Evolutionary conservation across 2,113 vertebrate genomes (phyloP), one percentile per base, ranked within the genome.

Genomic region (Varanus salvator): DNA sequence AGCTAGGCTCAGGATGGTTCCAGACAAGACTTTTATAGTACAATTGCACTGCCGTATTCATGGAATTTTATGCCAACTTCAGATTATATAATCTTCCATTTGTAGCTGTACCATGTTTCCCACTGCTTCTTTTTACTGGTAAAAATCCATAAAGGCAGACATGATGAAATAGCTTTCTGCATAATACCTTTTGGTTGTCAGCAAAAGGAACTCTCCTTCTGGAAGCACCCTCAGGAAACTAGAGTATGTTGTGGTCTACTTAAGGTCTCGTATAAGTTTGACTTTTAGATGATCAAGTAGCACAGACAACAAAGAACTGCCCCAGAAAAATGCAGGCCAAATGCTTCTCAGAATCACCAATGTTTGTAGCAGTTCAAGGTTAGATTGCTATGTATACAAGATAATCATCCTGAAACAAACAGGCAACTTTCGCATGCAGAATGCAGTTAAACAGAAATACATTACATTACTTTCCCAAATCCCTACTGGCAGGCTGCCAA

Each of bases 391-490:
- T 21, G 83, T 31, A 64, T 71, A 11, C 8, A 66, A n/a, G 25
- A 25, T 17, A 76, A 89, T 84, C 80, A 74, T 82, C 88, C 82
- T 72, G 88, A 84, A 60, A 77, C 50, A 9, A 86, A 27, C 50
- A 86, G 11, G 50, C 19, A 75, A 57, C 50, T 74, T 38, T 60
- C 23, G 50, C 84, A 75, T 38, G 21, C 11, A 34, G 31, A 7
- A n/a, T 86, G 31, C 71, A 75, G 84, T 7, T 74, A 57, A 72
- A 48, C 66, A 72, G n/a, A 82, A 82, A n/a, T 44, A 74, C 1
- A 11, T 83, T 71, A 82, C 34, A 52, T 54, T 34, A 87, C 90
- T 87, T 77, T 90, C 84, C 31, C 89, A 87, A 86, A 91, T 78
- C 34, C 66, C 52, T 14, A 64, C 19, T 86, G 71, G 50, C 6